A percentile compares a stretch with the other conserved stretches of the same genome.
phyloP scores from a whole-genome alignment of 1,140 invertebrate genomes.

The Trissolcus basalis region DNA sequence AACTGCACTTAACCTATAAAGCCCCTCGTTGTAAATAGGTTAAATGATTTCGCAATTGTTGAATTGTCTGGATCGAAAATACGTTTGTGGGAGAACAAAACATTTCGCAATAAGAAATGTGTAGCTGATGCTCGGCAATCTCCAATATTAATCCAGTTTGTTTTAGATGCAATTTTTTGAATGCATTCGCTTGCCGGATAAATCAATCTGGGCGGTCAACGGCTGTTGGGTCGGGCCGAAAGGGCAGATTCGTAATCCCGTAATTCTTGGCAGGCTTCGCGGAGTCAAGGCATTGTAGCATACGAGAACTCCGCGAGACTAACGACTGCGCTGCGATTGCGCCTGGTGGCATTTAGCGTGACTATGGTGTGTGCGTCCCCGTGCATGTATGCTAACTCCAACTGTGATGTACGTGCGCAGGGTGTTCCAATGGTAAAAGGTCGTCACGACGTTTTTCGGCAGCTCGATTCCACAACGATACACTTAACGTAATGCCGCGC shows the following conservation, averaged over 20 bases:
- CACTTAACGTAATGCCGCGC: slow-evolving; percentile 21
- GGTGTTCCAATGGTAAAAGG: slow-evolving; percentile 53
- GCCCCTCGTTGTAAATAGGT: no score
- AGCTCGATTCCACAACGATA: slow-evolving; percentile 50
- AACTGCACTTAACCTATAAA: no score
- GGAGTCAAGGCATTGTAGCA: slow-evolving; percentile 42
- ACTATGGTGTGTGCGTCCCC: slow-evolving; percentile 45
- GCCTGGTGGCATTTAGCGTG: slow-evolving; percentile 53
- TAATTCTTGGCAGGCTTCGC: slow-evolving; percentile 46
- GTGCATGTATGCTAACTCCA: slow-evolving; percentile 46
- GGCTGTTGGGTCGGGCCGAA: slow-evolving; percentile 55
- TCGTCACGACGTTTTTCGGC: slow-evolving; percentile 58
- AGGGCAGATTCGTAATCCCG: slow-evolving; percentile 60
- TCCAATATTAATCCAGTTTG: slow-evolving; percentile 30
- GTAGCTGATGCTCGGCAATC: not conserved
- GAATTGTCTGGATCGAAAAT: no score
- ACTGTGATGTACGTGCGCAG: slow-evolving; percentile 31
- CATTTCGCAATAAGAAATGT: slow-evolving; percentile 4
- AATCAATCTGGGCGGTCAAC: slow-evolving; percentile 58
- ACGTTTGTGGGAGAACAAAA: no score
- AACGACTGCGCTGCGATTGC: slow-evolving; percentile 54
- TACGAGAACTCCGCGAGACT: slow-evolving; percentile 37
- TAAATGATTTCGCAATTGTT: no score
- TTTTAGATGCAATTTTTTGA: slow-evolving; percentile 20
- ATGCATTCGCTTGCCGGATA: slow-evolving; percentile 74